Evolutionary conservation across 2,797 vertebrate genomes (phyloP), one percentile per base, ranked within the genome.

Genomic region (Antennarius maculatus): DNA sequence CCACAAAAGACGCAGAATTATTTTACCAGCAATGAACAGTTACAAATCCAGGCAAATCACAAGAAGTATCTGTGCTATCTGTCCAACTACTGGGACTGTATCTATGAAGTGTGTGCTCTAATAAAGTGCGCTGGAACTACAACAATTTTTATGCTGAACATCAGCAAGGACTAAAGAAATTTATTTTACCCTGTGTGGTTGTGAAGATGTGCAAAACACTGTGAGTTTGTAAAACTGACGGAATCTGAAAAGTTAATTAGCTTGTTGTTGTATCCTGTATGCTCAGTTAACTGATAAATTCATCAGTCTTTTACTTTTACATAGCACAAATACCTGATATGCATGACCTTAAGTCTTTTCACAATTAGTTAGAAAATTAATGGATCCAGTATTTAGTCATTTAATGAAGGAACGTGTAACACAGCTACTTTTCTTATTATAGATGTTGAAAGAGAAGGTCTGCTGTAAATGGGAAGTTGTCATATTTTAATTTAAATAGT

Each of bases 51-150:
- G 73, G 61, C 48, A 65, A 84, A 81, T 83, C 77, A 76, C n/a
- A 60, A 73, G 53, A 81, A 74, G 69, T 73, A 75, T 86, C 77
- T 85, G 77, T 77, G 58, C 76, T 81, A 60, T 79, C 65, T 76
- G 74, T 86, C 80, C 74, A 80, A 73, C 89, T 87, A 91, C 67
- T 69, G 48, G 73, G 66, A 34, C 71, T 86, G 54, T 80, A 42
- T 81, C 74, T 76, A 66, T 81, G 31, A 74, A 70, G 72, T 84
- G 63, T 81, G 68, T 69, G 81, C 83, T 88, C 80, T 82, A 87
- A 91, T 90, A 88, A 92, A 91, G 72, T 88, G 68, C 76, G 79
- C 42, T 78, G 65, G 69, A 86, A 85, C 76, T 84, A 86, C 84
- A 75, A 49, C 16, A 75, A 69, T 68, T 42, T 85, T 75, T 81